Conservation (phyloP, 2,888 invertebrate genomes). For the Helleia helle region DNA sequence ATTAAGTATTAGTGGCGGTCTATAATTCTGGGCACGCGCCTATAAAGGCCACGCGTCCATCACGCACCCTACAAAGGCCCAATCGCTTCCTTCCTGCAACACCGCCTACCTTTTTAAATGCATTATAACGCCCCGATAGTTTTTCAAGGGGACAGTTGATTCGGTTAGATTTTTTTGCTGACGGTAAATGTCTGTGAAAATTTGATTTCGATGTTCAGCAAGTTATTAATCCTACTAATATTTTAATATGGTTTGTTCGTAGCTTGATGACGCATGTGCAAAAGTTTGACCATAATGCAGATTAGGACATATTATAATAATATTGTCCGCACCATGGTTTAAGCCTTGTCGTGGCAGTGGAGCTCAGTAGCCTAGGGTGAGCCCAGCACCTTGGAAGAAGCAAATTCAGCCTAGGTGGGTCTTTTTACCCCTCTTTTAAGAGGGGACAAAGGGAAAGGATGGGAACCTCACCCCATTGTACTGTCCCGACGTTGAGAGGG, state of each 20-base stretch:
- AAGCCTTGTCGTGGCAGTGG: no score
- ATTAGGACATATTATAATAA: no score
- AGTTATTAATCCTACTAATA: background rate
- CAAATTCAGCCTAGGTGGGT: no score
- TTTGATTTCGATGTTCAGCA: background rate
- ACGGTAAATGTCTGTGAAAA: background rate
- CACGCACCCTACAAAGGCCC: slow-evolving; percentile 22
- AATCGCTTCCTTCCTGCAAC: slow-evolving; percentile 36
- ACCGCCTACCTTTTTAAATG: slow-evolving; percentile 39
- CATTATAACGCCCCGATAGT: slow-evolving; percentile 33
- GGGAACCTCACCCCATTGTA: no score
- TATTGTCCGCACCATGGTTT: no score
- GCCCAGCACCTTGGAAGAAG: no score
- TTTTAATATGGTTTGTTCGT: background rate
- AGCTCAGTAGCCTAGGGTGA: no score
- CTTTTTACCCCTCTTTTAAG: no score
- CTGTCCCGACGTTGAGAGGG: no score
- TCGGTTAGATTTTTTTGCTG: slow-evolving; percentile 25
- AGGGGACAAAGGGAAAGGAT: no score
- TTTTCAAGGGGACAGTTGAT: slow-evolving; percentile 20
- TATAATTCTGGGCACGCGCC: slow-evolving; percentile 12
- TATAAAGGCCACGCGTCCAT: slow-evolving; percentile 23
- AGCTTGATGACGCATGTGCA: no score
- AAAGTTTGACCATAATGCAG: no score
- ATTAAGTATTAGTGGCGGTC: slow-evolving; percentile 24